phyloP scores from a whole-genome alignment of 2,113 vertebrate genomes.

The Bombycilla garrulus region DNA sequence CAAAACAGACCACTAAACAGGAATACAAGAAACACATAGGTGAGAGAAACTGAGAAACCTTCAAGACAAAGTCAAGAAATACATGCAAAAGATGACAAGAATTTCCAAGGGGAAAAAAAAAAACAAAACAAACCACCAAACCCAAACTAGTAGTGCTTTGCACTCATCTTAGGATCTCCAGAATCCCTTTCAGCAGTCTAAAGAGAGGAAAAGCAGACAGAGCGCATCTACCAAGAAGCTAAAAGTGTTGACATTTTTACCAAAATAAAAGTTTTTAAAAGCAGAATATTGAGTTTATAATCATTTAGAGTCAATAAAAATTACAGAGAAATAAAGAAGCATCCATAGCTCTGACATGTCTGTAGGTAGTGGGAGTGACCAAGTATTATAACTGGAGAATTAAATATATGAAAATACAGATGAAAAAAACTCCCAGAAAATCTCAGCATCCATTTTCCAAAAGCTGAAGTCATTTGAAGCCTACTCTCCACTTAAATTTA shows the following conservation, averaged over 20 bases:
- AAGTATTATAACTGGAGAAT: background rate
- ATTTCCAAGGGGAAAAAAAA: background rate
- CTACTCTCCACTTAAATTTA: background rate
- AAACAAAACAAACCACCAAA: too few relatives aligned
- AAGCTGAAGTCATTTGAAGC: background rate
- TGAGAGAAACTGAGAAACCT: background rate
- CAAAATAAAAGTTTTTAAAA: background rate
- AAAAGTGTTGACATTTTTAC: background rate
- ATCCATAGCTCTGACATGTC: background rate
- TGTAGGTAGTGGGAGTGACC: background rate
- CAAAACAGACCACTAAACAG: background rate
- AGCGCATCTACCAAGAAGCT: background rate
- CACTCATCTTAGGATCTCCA: background rate
- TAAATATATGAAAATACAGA: background rate
- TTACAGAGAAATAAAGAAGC: background rate
- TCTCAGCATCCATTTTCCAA: background rate
- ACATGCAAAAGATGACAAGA: background rate
- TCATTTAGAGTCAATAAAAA: background rate
- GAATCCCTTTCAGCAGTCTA: background rate
- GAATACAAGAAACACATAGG: background rate
- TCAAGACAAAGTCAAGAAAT: background rate
- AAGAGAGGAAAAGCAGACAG: background rate
- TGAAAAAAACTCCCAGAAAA: background rate
- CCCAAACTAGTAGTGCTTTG: too few relatives aligned
- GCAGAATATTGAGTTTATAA: background rate